Conservation (phyloP, 1,140 invertebrate species). For the Nixonia krombeini region DNA sequence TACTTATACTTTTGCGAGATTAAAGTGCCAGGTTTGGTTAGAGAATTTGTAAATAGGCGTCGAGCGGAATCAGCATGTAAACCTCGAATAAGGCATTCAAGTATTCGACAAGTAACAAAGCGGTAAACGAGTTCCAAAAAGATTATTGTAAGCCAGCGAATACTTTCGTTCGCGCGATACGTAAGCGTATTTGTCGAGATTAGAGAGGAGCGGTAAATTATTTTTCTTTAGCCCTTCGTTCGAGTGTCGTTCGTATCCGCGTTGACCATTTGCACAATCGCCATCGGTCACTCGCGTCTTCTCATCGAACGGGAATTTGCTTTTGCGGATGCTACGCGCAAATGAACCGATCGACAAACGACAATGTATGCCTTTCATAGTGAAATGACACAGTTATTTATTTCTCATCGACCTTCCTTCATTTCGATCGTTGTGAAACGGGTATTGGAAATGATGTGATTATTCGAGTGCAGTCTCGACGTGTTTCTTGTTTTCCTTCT, state of each 20-base stretch:
- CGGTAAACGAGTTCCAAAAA: constrained; percentile 49
- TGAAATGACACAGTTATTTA: constrained; percentile 22
- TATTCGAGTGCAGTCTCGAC: too few species aligned
- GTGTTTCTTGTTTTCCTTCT: too few species aligned
- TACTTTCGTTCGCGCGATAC: constrained; percentile 26
- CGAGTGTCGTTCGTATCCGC: constrained; percentile 4
- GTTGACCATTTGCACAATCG: constrained; percentile 11
- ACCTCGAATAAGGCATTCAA: constrained; percentile 39
- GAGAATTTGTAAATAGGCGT: constrained; percentile 33
- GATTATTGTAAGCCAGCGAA: constrained; percentile 42
- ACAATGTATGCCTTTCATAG: constrained; percentile 38
- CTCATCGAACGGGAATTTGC: background rate
- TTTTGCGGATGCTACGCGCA: constrained; percentile 1
- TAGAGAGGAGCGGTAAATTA: constrained; percentile 18
- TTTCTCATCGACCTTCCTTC: constrained; percentile 18
- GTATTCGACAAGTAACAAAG: constrained; percentile 44
- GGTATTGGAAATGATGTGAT: too few species aligned
- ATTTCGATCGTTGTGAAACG: constrained; percentile 2
- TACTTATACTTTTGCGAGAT: too few species aligned
- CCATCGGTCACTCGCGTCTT: background rate
- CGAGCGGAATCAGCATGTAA: constrained; percentile 27
- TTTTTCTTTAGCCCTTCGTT: constrained; percentile 21
- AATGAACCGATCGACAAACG: constrained; percentile 45
- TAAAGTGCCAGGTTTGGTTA: too few species aligned
- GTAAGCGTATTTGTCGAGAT: constrained; percentile 13